Conservation (phyloP, 92 coral and sea anemone genomes). For the Palythoa heliodiscus region DNA sequence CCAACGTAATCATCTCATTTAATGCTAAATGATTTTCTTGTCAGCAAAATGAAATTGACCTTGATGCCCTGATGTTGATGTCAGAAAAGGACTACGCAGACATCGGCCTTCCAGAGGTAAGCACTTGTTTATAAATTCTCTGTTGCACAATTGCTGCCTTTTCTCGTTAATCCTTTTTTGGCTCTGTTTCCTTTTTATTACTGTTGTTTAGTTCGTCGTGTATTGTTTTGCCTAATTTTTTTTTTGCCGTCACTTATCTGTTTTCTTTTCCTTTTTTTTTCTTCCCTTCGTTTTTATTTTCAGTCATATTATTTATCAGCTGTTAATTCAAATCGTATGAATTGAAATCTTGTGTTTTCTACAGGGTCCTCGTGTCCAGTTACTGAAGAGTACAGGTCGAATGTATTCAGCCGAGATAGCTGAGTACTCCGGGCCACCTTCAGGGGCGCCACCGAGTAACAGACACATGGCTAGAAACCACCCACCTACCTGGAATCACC, state of each 20-base stretch:
- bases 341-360: background rate
- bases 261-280: background rate
- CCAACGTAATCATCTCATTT: no score
- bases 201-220: background rate
- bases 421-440: slow-evolving; percentile 25
- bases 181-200: background rate
- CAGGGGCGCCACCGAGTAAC: slow-evolving; percentile 31
- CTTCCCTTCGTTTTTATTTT: background rate
- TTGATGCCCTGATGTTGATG: slow-evolving; percentile 97
- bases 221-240: background rate
- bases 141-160: background rate
- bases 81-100: slow-evolving; percentile 98
- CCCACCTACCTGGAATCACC: slow-evolving; percentile 40
- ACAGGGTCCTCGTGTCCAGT: slow-evolving; percentile 42
- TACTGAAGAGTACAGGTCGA: slow-evolving; percentile 42
- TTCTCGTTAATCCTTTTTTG: background rate
- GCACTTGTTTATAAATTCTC: background rate
- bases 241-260: background rate
- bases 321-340: background rate
- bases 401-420: slow-evolving; percentile 23
- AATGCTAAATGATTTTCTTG: background rate
- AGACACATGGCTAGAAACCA: slow-evolving; percentile 43
- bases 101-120: slow-evolving; percentile 96
- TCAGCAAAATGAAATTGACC: slow-evolving; percentile 97
- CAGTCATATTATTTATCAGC: no score